phyloP scores from a whole-genome alignment of 2,113 vertebrate species.

The Clarias macrocephalus region DNA sequence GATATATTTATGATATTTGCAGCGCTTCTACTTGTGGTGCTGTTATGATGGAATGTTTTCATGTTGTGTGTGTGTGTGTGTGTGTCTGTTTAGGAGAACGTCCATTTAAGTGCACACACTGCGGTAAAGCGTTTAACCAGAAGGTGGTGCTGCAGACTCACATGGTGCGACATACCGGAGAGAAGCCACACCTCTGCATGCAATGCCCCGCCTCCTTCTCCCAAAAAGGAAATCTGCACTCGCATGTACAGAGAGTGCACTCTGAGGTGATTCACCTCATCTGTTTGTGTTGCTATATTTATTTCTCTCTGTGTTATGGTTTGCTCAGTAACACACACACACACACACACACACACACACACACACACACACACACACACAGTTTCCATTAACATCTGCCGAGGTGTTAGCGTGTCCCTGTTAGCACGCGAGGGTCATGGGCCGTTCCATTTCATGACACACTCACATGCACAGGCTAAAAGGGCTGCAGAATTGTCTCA shows the following conservation, averaged over 20 bases:
- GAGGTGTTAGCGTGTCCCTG: constrained; percentile 77
- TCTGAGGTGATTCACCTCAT: constrained; percentile 81
- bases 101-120: constrained; percentile 89
- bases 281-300: constrained; percentile 18
- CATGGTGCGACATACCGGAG: constrained; percentile 95
- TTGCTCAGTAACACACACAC: not conserved
- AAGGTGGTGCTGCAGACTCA: constrained; percentile 98
- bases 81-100: constrained; percentile 80
- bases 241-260: constrained; percentile 95
- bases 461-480: not conserved
- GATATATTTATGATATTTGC: not conserved
- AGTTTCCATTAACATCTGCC: not conserved
- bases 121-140: constrained; percentile 98
- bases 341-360: not conserved
- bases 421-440: not conserved
- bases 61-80: not conserved
- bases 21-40: not conserved
- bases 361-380: no score
- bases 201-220: constrained; percentile 97
- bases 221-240: constrained; percentile 97
- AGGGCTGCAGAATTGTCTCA: not conserved
- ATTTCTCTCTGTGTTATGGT: constrained; percentile 39
- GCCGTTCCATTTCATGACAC: not conserved
- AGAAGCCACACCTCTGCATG: constrained; percentile 94
- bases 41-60: not conserved